Conservation (phyloP, 2,888 invertebrate genomes). For the Nomada hirtipes region DNA sequence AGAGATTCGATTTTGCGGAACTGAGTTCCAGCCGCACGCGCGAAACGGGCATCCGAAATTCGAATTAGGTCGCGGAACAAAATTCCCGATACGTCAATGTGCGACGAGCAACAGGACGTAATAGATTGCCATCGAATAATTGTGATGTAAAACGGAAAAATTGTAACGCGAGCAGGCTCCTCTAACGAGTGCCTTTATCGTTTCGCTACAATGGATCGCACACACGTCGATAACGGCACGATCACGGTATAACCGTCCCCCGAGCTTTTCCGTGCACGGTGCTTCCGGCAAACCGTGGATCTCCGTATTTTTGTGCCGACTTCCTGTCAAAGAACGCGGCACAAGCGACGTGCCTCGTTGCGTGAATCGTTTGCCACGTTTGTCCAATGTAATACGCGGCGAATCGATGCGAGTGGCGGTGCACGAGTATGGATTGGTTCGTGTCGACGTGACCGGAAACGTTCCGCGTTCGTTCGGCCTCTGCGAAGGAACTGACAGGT, state of each 20-base stretch:
- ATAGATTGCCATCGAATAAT: slow-evolving; percentile 27
- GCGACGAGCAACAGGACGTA: not conserved
- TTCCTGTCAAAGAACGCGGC: slow-evolving; percentile 9
- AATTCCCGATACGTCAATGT: not conserved
- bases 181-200: slow-evolving; percentile 22
- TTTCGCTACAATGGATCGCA: slow-evolving; percentile 37
- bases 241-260: not conserved
- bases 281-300: slow-evolving; percentile 17
- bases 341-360: not conserved
- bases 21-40: not conserved
- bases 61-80: slow-evolving; percentile 27
- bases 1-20: slow-evolving; percentile 1
- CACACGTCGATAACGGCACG: slow-evolving; percentile 18
- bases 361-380: slow-evolving; percentile 34
- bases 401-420: slow-evolving; percentile 48
- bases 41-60: not conserved
- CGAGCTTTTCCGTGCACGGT: not conserved
- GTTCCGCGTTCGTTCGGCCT: not conserved
- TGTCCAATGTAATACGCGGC: slow-evolving; percentile 14
- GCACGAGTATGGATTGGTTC: slow-evolving; percentile 33
- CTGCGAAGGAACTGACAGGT: not conserved
- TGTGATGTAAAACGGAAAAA: slow-evolving; percentile 27
- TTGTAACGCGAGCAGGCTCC: slow-evolving; percentile 4
- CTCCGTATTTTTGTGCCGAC: slow-evolving; percentile 11
- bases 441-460: slow-evolving; percentile 17